phyloP scores from a whole-genome alignment of 2,888 invertebrate genomes.

The Eubasilissa splendida region DNA sequence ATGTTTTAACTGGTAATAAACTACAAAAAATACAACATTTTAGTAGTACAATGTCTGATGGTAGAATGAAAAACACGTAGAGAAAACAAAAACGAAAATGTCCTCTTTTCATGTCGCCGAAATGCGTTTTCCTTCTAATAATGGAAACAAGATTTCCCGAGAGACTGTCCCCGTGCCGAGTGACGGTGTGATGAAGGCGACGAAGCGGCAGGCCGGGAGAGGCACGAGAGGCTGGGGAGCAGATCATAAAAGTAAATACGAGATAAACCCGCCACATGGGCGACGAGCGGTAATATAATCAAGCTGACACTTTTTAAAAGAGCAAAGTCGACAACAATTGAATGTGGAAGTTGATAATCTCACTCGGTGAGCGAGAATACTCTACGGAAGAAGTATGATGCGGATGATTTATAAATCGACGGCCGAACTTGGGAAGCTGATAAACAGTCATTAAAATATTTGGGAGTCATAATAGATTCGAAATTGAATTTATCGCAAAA shows the following conservation, averaged over 20 bases:
- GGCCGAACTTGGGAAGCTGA: too few relatives aligned
- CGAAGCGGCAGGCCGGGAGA: not conserved
- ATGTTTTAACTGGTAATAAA: too few relatives aligned
- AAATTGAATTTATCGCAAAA: too few relatives aligned
- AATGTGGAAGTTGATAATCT: not conserved
- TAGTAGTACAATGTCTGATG: too few relatives aligned
- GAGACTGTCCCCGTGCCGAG: not conserved
- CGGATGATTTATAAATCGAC: too few relatives aligned
- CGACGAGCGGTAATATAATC: conserved; percentile 23
- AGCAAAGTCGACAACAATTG: not conserved
- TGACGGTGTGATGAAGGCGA: not conserved
- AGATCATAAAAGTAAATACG: conserved; percentile 29
- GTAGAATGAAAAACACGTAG: not conserved
- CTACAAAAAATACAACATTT: too few relatives aligned
- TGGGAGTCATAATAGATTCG: too few relatives aligned
- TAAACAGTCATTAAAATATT: too few relatives aligned
- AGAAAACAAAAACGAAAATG: not conserved
- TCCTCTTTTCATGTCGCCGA: conserved; percentile 13
- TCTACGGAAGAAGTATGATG: not conserved
- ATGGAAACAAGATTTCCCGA: conserved; percentile 31
- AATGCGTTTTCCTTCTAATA: conserved; percentile 17
- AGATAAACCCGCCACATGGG: conserved; percentile 24
- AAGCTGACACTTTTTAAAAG: conserved; percentile 12
- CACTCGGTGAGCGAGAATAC: not conserved
- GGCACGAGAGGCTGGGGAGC: not conserved